phyloP scores from a whole-genome alignment of 1,140 invertebrate species.

The Hyles euphorbiae region DNA sequence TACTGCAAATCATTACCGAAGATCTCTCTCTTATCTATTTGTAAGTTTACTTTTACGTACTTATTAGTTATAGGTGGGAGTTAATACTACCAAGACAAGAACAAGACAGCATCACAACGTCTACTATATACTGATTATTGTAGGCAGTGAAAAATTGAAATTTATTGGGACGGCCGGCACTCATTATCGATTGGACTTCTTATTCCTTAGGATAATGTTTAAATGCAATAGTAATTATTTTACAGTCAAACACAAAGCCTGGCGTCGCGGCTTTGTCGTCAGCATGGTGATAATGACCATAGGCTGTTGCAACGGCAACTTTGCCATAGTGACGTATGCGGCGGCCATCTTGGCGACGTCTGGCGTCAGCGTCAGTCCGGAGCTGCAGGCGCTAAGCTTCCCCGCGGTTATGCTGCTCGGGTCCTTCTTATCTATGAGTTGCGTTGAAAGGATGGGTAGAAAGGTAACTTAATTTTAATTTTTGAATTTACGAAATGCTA shows the following conservation, averaged over 20 bases:
- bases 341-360: constrained; percentile 22
- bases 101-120: too few relatives aligned
- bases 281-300: constrained; percentile 21
- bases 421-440: constrained; percentile 27
- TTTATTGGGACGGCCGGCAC: too few relatives aligned
- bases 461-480: constrained; percentile 18
- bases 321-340: constrained; percentile 31
- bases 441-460: constrained; percentile 34
- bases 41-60: constrained; percentile 20
- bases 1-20: constrained; percentile 24
- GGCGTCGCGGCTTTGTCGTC: constrained; percentile 25
- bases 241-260: constrained; percentile 34
- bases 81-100: too few relatives aligned
- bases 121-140: too few relatives aligned
- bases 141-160: too few relatives aligned
- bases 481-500: background rate
- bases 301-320: constrained; percentile 28
- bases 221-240: background rate
- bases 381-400: constrained; percentile 30
- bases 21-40: constrained; percentile 23
- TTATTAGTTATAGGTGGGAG: too few relatives aligned
- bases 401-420: constrained; percentile 34
- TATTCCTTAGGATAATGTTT: too few relatives aligned
- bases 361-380: constrained; percentile 24
- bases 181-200: too few relatives aligned